These are phyloP conservation scores for Plagodis dolabraria DNA, from an alignment of 2,888 invertebrate species.

Conservation along the genomic window DNA sequence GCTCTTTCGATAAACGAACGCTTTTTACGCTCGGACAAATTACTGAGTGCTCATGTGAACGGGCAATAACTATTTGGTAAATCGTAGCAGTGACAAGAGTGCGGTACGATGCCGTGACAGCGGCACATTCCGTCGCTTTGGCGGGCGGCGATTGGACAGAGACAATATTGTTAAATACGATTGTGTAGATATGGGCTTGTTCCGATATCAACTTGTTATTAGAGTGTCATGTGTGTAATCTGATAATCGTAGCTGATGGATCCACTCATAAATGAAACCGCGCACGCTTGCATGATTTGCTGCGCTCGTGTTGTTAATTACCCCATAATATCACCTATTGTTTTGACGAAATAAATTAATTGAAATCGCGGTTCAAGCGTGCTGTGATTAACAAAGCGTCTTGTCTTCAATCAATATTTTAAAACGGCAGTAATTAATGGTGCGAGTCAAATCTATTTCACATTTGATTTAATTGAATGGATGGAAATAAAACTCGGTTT, in stretches of 20 bases:
- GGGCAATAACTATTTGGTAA: conserved; percentile 47
- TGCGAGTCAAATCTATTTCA: conserved; percentile 37
- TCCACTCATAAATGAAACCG: conserved; percentile 44
- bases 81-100: conserved; percentile 34
- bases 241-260: conserved; percentile 52
- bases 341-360: conserved; percentile 70
- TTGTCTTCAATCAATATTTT: conserved; percentile 50
- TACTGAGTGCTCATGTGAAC: conserved; percentile 58
- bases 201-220: conserved; percentile 58
- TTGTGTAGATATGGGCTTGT: conserved; percentile 33
- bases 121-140: conserved; percentile 28
- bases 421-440: conserved; percentile 50
- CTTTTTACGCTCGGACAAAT: conserved; percentile 59
- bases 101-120: conserved; percentile 44
- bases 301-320: conserved; percentile 57
- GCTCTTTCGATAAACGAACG: conserved; percentile 68
- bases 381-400: conserved; percentile 63
- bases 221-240: conserved; percentile 68
- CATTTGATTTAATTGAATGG: conserved; percentile 36
- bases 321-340: conserved; percentile 53
- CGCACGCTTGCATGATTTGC: conserved; percentile 66
- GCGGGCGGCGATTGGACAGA: conserved; percentile 55
- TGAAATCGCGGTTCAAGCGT: conserved; percentile 57
- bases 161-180: conserved; percentile 65
- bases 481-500: conserved; percentile 31